These are phyloP conservation scores for Petaurus breviceps DNA, from an alignment of 2,113 vertebrate genomes.

Conservation along the genomic window DNA sequence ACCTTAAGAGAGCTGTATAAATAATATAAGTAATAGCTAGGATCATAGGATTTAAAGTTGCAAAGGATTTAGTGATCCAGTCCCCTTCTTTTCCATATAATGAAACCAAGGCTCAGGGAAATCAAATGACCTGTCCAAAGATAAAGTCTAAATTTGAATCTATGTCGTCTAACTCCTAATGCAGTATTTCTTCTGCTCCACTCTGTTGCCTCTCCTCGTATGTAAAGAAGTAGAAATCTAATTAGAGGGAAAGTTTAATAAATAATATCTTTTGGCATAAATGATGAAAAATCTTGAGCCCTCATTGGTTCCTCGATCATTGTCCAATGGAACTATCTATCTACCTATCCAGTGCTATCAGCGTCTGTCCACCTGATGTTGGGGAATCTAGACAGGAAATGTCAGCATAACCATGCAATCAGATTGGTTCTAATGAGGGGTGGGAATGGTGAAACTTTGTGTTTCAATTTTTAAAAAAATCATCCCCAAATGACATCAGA, in stretches of 20 bases:
- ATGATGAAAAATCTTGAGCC: slow-evolving; percentile 39
- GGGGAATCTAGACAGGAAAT: neutral
- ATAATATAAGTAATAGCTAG: neutral
- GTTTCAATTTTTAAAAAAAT: slow-evolving; percentile 5
- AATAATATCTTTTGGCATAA: neutral
- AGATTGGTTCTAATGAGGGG: slow-evolving; percentile 23
- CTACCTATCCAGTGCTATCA: neutral
- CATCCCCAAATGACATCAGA: slow-evolving; percentile 33
- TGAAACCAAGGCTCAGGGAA: neutral
- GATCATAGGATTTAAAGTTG: neutral
- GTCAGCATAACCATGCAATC: slow-evolving; percentile 28
- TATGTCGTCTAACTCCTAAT: neutral
- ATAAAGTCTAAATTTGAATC: neutral
- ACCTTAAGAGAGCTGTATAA: neutral
- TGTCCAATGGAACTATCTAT: neutral
- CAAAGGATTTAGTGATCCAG: neutral
- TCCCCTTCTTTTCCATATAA: neutral
- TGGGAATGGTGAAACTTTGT: slow-evolving; percentile 45
- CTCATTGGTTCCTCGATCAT: slow-evolving; percentile 19
- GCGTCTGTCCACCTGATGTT: neutral
- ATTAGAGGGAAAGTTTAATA: neutral
- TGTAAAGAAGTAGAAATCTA: neutral
- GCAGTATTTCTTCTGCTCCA: neutral
- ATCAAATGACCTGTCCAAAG: neutral
- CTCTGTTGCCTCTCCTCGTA: neutral